Evolutionary conservation across 2,113 vertebrate species (phyloP), one percentile per base, ranked within the genome.

Genomic region (Isurus oxyrinchus): DNA sequence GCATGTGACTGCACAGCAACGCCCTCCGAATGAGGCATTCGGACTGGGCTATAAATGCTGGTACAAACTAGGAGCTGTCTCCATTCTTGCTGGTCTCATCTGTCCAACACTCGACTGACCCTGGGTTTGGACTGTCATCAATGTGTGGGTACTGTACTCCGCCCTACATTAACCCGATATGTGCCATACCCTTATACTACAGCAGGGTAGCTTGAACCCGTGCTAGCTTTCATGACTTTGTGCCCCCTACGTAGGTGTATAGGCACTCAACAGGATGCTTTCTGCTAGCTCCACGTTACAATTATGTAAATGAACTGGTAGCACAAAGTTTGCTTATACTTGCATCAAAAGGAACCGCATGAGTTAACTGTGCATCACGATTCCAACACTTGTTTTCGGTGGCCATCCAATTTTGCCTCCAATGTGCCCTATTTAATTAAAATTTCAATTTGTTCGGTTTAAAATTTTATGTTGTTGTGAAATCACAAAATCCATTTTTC

Each of bases 401-500:
- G 31, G 11, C 10, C 27, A 76, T 76, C 1, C 27, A 76, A 8
- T 76, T 76, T 76, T 76, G 6, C 10, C 67, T 76, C 27, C 31
- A 95, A 69, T 95, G 49, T 55, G 67, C 76, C 13, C 66, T 72
- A 72, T 55, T 76, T 95, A 25, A 72, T 76, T 55, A 76, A 72
- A 72, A 72, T 55, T 95, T 72, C 25, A 59, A 16, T 95, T 95
- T 55, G 11, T 49, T 72, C 13, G 16, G 27, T 76, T 95, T 53
- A 95, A 95, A 72, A 31, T 49, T 4, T 95, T 49, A 72, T 95
- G 49, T 55, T 95, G 49, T 55, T 66, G 91, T 23, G 27, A 25
- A 95, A 67, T 49, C 66, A 72, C 27, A 95, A 55, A 95, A 95
- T 95, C 66, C 67, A 95, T 95, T 72, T 95, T 69, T 76, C 44